phyloP scores from a whole-genome alignment of 2,888 invertebrate species.

The Volucella zonaria region DNA sequence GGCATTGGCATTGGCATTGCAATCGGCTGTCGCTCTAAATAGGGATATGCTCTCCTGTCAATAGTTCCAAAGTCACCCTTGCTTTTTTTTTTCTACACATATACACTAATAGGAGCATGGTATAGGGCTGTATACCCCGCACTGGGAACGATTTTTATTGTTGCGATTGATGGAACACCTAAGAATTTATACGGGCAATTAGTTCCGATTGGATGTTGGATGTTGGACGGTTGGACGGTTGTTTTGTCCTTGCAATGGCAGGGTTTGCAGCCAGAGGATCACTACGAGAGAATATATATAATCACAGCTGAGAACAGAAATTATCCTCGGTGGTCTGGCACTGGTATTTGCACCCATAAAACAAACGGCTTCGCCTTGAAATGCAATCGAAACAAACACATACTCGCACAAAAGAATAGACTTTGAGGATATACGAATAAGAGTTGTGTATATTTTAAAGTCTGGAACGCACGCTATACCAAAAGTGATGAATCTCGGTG shows the following conservation, averaged over 20 bases:
- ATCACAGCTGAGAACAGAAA: slow-evolving; percentile 65
- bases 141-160: slow-evolving; percentile 67
- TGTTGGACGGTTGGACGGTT: slow-evolving; percentile 32
- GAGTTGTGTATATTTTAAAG: slow-evolving; percentile 10
- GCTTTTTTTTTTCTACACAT: background rate
- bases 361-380: slow-evolving; percentile 65
- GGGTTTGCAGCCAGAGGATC: slow-evolving; percentile 18
- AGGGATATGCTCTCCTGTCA: slow-evolving; percentile 61
- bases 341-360: slow-evolving; percentile 66
- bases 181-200: slow-evolving; percentile 73
- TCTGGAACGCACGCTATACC: slow-evolving; percentile 57
- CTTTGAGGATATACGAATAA: too few relatives aligned
- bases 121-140: slow-evolving; percentile 29
- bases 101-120: background rate
- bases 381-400: slow-evolving; percentile 2
- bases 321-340: slow-evolving; percentile 72
- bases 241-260: slow-evolving; percentile 55
- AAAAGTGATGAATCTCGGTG: slow-evolving; percentile 41
- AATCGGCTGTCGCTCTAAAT: slow-evolving; percentile 63
- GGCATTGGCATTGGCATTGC: slow-evolving; percentile 36
- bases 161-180: slow-evolving; percentile 71
- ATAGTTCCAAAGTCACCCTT: slow-evolving; percentile 39
- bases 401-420: too few relatives aligned
- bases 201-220: slow-evolving; percentile 71
- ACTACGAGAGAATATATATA: slow-evolving; percentile 32